Evolutionary conservation across 2,113 vertebrate species (phyloP), one percentile per base, ranked within the genome.

Genomic region (Marmota flaviventris): DNA sequence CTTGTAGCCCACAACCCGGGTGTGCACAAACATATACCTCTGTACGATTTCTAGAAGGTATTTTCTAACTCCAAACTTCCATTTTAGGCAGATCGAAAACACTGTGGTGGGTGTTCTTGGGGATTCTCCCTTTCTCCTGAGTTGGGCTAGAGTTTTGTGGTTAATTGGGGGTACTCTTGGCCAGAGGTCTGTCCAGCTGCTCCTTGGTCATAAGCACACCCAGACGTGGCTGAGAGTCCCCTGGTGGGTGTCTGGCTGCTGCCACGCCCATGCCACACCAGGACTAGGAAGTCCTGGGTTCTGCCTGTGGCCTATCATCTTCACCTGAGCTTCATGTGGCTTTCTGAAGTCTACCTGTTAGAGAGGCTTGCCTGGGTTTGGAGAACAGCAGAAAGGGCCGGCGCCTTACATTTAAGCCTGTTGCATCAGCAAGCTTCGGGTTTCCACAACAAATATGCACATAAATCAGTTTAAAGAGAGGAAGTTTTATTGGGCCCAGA

Each of bases 141-240:
- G 5, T 2, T 39, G 48, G 51, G 5, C 72, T 89, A 53, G 12
- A 61, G 6, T 37, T 53, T 17, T n/a, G 20, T 1, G 42, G 10
- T 6, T 58, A 58, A 63, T 16, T 51, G 8, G 29, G 48, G 29
- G 20, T 1, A 4, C 73, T 5, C 4, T 4, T 91, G 82, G 29
- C 11, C 72, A 16, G 10, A 0, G 1, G 22, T 37, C 22, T 0
- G 1, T 70, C 51, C 20, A 1, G 24, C 56, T n/a, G 65, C 48
- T 18, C 27, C 7, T 42, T 12, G 0, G 24, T 24, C 6, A 5
- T 32, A n/a, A 5, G 16, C 3, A 22, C 4, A 0, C 34, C 20
- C 65, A 39, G 27, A 24, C 22, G 25, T 39, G 4, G 5, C 27
- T 17, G 77, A 20, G 32, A 25, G 8, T 22, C 20, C 22, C 42